These are phyloP conservation scores for Thalassophryne amazonica DNA, from an alignment of 2,797 vertebrate genomes.

Conservation along the genomic window DNA sequence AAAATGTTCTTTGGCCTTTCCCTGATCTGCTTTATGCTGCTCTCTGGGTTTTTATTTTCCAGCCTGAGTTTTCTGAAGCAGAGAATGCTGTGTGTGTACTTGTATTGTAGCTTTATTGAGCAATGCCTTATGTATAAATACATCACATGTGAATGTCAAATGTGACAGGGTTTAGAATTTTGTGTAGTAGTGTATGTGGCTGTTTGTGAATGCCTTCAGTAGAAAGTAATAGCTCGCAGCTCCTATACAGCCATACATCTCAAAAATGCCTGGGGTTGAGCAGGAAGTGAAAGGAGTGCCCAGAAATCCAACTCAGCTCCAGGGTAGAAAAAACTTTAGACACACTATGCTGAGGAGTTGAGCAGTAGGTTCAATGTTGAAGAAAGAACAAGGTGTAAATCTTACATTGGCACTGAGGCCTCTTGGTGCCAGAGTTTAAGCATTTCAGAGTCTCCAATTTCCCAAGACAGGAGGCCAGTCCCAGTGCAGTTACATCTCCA, in stretches of 20 bases:
- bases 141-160: too few relatives aligned
- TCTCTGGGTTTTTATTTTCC: slow-evolving; percentile 15
- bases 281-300: slow-evolving; percentile 7
- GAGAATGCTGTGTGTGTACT: background rate
- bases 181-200: background rate
- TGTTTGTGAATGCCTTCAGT: background rate
- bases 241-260: slow-evolving; percentile 12
- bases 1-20: slow-evolving; percentile 35
- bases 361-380: slow-evolving; percentile 14
- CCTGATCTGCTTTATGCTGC: background rate
- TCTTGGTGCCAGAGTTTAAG: too few relatives aligned
- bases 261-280: slow-evolving; percentile 24
- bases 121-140: slow-evolving; percentile 16
- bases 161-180: too few relatives aligned
- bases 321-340: background rate
- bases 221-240: slow-evolving; percentile 13
- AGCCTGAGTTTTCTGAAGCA: slow-evolving; percentile 8
- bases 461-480: too few relatives aligned
- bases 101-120: slow-evolving; percentile 11
- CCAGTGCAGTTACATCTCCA: too few relatives aligned
- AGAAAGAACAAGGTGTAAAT: too few relatives aligned
- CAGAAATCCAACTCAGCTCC: slow-evolving; percentile 7
- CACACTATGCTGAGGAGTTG: too few relatives aligned
- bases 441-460: too few relatives aligned
- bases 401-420: too few relatives aligned